phyloP scores from a whole-genome alignment of 2,888 invertebrate genomes.

The Oeneis ivallda region DNA sequence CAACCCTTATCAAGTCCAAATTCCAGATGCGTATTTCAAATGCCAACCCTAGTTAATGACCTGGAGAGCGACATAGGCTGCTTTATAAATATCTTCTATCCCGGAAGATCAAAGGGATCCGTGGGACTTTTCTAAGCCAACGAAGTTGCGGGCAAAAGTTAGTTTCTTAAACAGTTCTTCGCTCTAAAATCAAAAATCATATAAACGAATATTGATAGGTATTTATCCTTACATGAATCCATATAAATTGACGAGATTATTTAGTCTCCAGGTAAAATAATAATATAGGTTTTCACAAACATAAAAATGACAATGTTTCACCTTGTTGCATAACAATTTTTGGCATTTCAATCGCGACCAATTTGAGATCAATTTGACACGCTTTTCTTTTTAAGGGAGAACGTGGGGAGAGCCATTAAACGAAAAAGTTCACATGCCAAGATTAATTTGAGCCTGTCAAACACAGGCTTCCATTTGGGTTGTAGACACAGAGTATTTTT shows the following conservation, averaged over 20 bases:
- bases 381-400: constrained; percentile 10
- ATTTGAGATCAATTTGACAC: constrained; percentile 19
- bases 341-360: constrained; percentile 3
- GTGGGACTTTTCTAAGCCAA: too few relatives aligned
- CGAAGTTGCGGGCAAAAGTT: too few relatives aligned
- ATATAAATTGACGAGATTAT: neutral
- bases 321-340: neutral
- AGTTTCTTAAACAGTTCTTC: too few relatives aligned
- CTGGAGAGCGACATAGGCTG: too few relatives aligned
- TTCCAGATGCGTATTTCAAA: too few relatives aligned
- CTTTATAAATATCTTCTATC: too few relatives aligned
- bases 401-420: neutral
- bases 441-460: constrained; percentile 25
- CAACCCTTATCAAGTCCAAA: too few relatives aligned
- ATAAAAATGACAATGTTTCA: neutral
- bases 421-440: constrained; percentile 24
- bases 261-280: neutral
- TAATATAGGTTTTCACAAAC: neutral
- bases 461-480: constrained; percentile 6
- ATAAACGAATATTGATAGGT: neutral
- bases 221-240: constrained; percentile 6
- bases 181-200: neutral
- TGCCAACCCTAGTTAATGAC: too few relatives aligned
- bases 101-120: too few relatives aligned
- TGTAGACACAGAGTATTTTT: constrained; percentile 14